Base-by-base conservation (phyloP, 1,140 invertebrate genomes). In the Cataglyphis hispanica region DNA sequence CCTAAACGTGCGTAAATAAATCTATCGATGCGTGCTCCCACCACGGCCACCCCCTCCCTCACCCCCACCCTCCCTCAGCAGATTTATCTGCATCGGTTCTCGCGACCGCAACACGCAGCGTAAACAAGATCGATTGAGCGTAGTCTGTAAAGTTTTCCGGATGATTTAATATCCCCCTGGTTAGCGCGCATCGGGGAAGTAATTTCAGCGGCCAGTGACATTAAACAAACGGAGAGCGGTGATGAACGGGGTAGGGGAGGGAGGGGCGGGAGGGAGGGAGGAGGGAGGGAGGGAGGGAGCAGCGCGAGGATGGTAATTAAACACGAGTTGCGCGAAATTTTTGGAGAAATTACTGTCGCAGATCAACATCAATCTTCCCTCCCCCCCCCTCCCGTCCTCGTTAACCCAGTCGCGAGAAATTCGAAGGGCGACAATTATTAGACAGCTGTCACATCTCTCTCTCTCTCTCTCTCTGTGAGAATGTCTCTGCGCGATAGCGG, bases 61-160 rank as follows among this genome's bases (percentile, higher is more conserved):
- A 7, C 7, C 10, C 46, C 2, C 43, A 13, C 43, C 46, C 46
- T 3, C 16, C 46, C 46, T 5, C 16, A 4, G 19, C 56, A 83
- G 78, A 83, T 83, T 83, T 72, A 83, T 83, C 67, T 72, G 67
- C 37, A 64, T 53, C 78, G 67, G 67, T 83, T 60, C 66, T 72
- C 78, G 78, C 78, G 66, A 72, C 67, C 78, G 67, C 78, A 83
- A 83, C 78, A 72, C 67, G 78, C 66, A 34, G 67, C 50, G 78
- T 72, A 83, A 83, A 83, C 78, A 83, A 72, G 78, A 83, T 83
- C 78, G 78, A 83, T 83, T 83, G 78, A 83, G 78, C 78, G 67
- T 46, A 34, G 67, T 83, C 67, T 43, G 78, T 83, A 83, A 83
- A 83, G 78, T 83, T 72, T 83, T 83, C 78, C 78, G 67, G 67